phyloP scores from a whole-genome alignment of 2,888 invertebrate species.

The Holacanthella duospinosa region DNA sequence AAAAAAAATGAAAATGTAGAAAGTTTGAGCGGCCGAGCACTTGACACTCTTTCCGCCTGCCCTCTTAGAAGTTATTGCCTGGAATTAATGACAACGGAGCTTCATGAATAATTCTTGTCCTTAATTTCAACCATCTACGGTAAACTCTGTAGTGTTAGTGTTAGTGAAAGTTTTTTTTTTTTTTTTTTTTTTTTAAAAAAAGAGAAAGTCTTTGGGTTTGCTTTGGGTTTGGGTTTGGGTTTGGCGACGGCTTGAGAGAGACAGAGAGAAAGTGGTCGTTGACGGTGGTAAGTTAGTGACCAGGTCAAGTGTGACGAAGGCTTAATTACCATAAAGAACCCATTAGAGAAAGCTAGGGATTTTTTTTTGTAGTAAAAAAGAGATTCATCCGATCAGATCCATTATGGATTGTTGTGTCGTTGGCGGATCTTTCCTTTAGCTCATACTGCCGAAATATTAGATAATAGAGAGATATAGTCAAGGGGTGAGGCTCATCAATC shows the following conservation, averaged over 20 bases:
- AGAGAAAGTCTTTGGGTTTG: too few species aligned
- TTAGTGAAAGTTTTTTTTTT: not conserved
- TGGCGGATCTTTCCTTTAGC: not conserved
- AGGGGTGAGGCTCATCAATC: constrained; percentile 7
- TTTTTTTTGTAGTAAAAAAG: too few species aligned
- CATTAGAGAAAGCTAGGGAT: not conserved
- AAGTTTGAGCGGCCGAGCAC: not conserved
- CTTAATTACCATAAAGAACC: constrained; percentile 3
- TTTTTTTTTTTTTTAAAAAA: not conserved
- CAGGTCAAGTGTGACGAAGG: constrained; percentile 6
- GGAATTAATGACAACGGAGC: not conserved
- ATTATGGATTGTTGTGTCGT: constrained; percentile 6
- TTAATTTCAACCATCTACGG: not conserved
- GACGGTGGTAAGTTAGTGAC: not conserved
- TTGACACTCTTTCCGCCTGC: not conserved
- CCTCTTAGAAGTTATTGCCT: constrained; percentile 1
- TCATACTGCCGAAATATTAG: not conserved
- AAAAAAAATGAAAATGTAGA: not conserved
- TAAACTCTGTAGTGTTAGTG: too few species aligned
- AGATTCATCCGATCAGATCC: not conserved
- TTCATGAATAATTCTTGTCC: constrained; percentile 1
- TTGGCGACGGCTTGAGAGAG: not conserved
- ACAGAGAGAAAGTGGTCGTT: not conserved
- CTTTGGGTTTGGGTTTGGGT: too few species aligned
- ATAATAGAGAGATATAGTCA: constrained; percentile 1